These are phyloP conservation scores for Chironex yamaguchii DNA, from an alignment of 30 jellyfish, hydroid and myxozoan genomes.

Conservation along the genomic window DNA sequence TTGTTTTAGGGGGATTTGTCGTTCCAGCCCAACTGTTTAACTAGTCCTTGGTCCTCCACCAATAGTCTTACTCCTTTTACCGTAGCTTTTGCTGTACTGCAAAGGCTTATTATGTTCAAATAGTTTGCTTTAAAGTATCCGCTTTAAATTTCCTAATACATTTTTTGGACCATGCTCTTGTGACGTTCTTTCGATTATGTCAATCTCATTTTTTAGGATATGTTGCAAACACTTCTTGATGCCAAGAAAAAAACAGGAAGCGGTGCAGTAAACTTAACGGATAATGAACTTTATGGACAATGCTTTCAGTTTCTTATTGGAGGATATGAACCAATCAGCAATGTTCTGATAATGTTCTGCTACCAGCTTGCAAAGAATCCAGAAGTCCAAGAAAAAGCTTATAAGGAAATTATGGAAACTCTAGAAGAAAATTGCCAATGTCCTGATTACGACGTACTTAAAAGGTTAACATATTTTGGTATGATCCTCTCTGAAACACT, in stretches of 20 bases:
- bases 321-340: background rate
- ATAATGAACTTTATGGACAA: background rate
- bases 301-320: constrained; percentile 1
- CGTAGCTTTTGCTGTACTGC: no score
- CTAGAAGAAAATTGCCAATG: background rate
- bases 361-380: background rate
- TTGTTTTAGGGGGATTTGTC: no score
- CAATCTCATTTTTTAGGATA: no score
- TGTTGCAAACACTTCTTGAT: background rate
- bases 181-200: no score
- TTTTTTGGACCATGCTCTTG: no score
- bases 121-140: no score
- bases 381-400: background rate
- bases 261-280: background rate
- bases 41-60: no score
- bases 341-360: background rate
- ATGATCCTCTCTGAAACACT: background rate
- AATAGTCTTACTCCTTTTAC: no score
- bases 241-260: background rate
- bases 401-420: constrained; percentile 2
- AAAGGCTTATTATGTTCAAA: no score
- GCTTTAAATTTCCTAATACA: no score
- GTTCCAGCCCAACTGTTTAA: no score
- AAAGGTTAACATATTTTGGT: background rate
- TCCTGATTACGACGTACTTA: constrained; percentile 1